These are phyloP conservation scores for Shargacucullia verbasci DNA, from an alignment of 2,888 invertebrate genomes.

Conservation along the genomic window DNA sequence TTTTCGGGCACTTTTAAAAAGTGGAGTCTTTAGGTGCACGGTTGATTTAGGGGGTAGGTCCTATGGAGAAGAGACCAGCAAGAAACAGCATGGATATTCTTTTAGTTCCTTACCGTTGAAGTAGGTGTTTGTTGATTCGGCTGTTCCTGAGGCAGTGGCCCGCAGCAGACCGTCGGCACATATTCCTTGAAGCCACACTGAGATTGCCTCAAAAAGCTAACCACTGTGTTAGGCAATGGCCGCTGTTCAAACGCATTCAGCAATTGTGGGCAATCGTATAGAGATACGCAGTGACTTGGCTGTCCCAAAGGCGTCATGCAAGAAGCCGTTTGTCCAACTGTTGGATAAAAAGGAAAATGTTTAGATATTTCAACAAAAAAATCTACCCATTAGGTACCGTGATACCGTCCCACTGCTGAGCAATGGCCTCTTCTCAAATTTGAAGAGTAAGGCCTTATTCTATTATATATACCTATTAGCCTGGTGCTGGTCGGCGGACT, in stretches of 20 bases:
- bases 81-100: not conserved
- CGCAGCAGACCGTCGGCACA: conserved; percentile 88
- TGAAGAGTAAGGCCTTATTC: no score
- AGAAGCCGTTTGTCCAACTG: conserved; percentile 69
- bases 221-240: conserved; percentile 72
- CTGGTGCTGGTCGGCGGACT: no score
- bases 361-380: no score
- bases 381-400: no score
- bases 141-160: conserved; percentile 65
- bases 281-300: conserved; percentile 81
- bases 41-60: no score
- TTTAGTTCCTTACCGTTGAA: conserved; percentile 57
- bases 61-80: no score
- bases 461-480: no score
- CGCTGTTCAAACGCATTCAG: conserved; percentile 77
- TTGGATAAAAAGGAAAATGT: conserved; percentile 9
- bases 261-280: conserved; percentile 83
- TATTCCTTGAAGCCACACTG: conserved; percentile 87
- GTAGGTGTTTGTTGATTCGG: conserved; percentile 31
- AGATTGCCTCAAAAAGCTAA: conserved; percentile 82
- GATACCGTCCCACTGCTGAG: no score
- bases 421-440: no score
- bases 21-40: no score
- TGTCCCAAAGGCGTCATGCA: conserved; percentile 78
- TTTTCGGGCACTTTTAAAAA: no score